Percentiles rank a stretch among this genome's conserved stretches.
Conservation (phyloP, 2,888 invertebrate species). For the Ichneumoninae sp. region DNA sequence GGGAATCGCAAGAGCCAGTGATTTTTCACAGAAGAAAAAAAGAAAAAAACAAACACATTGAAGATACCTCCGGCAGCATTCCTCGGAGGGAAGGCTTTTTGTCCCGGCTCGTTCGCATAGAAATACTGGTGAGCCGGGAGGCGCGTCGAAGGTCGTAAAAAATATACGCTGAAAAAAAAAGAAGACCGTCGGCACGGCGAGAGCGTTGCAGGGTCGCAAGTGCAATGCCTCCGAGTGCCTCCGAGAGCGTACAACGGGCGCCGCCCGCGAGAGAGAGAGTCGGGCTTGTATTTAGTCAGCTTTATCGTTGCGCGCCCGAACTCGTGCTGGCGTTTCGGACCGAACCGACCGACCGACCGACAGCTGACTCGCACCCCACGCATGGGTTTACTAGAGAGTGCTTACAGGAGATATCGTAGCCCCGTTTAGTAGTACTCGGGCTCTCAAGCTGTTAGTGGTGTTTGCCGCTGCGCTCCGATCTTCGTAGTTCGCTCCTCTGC, state of each 20-base stretch:
- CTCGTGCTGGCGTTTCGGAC: conserved; percentile 16
- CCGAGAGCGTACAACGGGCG: conserved; percentile 44
- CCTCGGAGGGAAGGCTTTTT: conserved; percentile 1
- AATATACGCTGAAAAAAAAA: conserved; percentile 31
- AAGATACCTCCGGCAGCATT: not conserved
- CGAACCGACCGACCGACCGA: conserved; percentile 53
- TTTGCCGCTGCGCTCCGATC: conserved; percentile 32
- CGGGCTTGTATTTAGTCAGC: conserved; percentile 60
- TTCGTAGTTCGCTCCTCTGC: conserved; percentile 36
- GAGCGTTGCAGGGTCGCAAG: conserved; percentile 53
- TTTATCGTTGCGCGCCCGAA: conserved; percentile 54
- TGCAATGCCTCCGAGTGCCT: conserved; percentile 58
- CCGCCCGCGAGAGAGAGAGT: conserved; percentile 44
- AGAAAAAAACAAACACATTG: not conserved
- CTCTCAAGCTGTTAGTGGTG: conserved; percentile 59
- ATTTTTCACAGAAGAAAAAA: not conserved
- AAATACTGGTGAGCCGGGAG: not conserved
- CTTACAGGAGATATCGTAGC: conserved; percentile 51
- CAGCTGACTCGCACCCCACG: conserved; percentile 69
- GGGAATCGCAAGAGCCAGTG: not conserved
- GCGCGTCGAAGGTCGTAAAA: conserved; percentile 5
- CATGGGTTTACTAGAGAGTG: conserved; percentile 58
- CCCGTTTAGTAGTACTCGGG: conserved; percentile 63
- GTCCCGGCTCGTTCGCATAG: not conserved
- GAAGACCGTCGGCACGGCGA: conserved; percentile 29